Base-by-base conservation (phyloP, 35 echinoderm and acorn worm genomes). In the Lytechinus variegatus region DNA sequence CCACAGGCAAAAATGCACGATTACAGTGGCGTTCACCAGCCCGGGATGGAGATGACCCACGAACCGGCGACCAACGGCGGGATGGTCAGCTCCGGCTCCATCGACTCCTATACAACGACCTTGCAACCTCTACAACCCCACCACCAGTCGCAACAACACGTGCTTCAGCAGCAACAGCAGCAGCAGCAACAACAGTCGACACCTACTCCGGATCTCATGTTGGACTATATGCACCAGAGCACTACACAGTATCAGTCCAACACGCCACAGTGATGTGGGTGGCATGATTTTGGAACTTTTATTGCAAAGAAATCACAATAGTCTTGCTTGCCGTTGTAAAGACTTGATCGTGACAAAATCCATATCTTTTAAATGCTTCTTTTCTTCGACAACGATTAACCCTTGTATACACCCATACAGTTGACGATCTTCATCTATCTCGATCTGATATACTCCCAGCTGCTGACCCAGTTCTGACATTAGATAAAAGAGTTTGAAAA, bases 1-100 rank as follows among this genome's bases (percentile, higher is more conserved):
- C 52, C 87, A 53, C 91, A 93, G 92, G 92, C 92, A 33, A 93
- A 93, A 54, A 93, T 93, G 92, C 52, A 93, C 55, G 92, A 93
- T 16, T 93, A 93, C 55, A 93, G 53, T 27, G 54, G 54, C 5
- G 54, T 93, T 33, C 92, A 44, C 33, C 33, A 93, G 5, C 55
- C 92, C 13, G 55, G 92, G 0, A 54, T 93, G 53, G 92, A 93
- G 29, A 93, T 93, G 54, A 2, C 92, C 27, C 92, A 93, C 9
- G 92, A 93, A 53, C 92, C 54, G 52, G 55, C 52, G 4, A 93
- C n/a, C 55, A 90, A 90, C 88, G 88, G 88, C 88, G 88, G 29
- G 8, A 93, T 93, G 92, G 54, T 93, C 9, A n/a, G 92, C 9
- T 24, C 29, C 12, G 53, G 29, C 55, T 14, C 53, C 55, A 33